A percentile compares a stretch with the other conserved stretches of the same genome.
Conservation (phyloP, 2,797 vertebrate species). For the Pipistrellus pygmaeus region DNA sequence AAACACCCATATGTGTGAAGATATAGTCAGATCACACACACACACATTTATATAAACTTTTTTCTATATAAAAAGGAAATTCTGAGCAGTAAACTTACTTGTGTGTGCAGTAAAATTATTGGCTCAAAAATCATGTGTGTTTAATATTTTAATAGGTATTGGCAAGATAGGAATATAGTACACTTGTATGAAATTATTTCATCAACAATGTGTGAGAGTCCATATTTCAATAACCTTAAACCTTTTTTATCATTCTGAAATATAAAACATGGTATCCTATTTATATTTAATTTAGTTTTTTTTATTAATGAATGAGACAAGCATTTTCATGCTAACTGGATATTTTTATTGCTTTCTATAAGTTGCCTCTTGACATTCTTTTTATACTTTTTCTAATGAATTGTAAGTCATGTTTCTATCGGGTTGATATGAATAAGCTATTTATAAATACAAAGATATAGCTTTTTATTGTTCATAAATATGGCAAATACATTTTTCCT, state of each 20-base stretch:
- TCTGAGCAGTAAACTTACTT: background rate
- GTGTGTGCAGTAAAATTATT: background rate
- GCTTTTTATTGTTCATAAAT: background rate
- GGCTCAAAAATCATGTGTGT: background rate
- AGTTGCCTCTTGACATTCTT: background rate
- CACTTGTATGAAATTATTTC: conserved; percentile 12
- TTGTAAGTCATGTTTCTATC: background rate
- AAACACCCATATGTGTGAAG: background rate
- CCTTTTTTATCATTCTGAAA: background rate
- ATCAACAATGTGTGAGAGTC: background rate
- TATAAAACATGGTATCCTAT: background rate
- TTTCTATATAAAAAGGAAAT: background rate
- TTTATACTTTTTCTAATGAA: background rate
- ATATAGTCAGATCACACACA: background rate
- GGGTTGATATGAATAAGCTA: conserved; percentile 8
- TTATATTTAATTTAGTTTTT: background rate
- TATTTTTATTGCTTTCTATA: background rate
- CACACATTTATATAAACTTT: background rate
- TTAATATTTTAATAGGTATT: background rate
- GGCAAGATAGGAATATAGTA: background rate
- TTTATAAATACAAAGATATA: background rate
- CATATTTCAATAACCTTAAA: background rate
- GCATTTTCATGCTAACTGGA: background rate
- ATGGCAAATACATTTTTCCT: background rate
- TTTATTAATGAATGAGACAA: background rate